Conservation (phyloP, 2,888 invertebrate species). For the Sphaerophoria rueppellii region DNA sequence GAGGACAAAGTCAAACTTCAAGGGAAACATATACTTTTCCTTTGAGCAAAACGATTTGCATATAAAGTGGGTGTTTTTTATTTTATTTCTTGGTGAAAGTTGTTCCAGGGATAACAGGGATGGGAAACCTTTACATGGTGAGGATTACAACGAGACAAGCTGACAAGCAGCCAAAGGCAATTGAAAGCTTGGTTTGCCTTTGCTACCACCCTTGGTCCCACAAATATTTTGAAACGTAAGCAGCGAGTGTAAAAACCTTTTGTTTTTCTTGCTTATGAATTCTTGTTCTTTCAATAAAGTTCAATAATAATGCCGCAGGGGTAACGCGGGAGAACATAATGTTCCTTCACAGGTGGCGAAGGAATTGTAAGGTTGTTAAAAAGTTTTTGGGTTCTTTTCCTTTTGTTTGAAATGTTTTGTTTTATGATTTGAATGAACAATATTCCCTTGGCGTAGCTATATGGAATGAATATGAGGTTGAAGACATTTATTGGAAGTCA, state of each 20-base stretch:
- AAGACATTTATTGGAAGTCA: too few relatives aligned
- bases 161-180: slow-evolving; percentile 10
- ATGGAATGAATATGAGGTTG: too few relatives aligned
- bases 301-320: slow-evolving; percentile 3
- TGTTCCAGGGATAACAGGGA: background rate
- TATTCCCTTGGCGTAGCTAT: too few relatives aligned
- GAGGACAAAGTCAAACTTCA: slow-evolving; percentile 42
- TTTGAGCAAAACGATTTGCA: slow-evolving; percentile 58
- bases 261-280: slow-evolving; percentile 13
- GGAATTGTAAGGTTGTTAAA: background rate
- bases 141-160: background rate
- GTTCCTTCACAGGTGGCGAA: slow-evolving; percentile 5
- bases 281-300: slow-evolving; percentile 8
- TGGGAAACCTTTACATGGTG: background rate
- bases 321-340: background rate
- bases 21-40: slow-evolving; percentile 54
- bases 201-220: background rate
- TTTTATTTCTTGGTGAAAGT: background rate
- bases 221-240: slow-evolving; percentile 6
- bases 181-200: background rate
- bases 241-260: background rate
- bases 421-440: too few relatives aligned
- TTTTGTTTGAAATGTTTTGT: too few relatives aligned
- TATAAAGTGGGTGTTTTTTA: slow-evolving; percentile 41
- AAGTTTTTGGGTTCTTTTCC: background rate